phyloP scores from a whole-genome alignment of 2,888 invertebrate species.

The Gonocerus acuteangulatus region DNA sequence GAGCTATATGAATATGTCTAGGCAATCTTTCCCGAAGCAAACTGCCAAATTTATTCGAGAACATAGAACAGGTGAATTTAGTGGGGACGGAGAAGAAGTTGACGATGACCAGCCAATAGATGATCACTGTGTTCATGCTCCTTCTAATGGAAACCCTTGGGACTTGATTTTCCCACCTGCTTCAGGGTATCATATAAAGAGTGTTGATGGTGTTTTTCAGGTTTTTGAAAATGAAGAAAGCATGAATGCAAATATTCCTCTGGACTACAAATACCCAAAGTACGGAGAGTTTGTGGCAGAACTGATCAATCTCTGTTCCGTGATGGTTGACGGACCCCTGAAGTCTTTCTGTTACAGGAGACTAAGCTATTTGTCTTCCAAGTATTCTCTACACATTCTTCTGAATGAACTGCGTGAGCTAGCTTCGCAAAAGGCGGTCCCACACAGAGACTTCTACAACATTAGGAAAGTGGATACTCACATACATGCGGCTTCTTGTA shows the following conservation, averaged over 20 bases:
- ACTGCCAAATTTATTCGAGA: constrained; percentile 71
- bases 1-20: constrained; percentile 85
- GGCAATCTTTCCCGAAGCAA: constrained; percentile 76
- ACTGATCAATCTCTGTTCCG: constrained; percentile 80
- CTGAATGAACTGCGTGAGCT: constrained; percentile 92
- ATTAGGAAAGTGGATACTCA: constrained; percentile 94
- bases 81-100: not conserved
- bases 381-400: constrained; percentile 91
- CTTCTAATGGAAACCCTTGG: constrained; percentile 68
- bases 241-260: constrained; percentile 51
- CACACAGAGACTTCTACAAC: constrained; percentile 98
- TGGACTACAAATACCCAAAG: constrained; percentile 69
- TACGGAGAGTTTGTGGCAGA: constrained; percentile 76
- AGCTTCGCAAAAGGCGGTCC: constrained; percentile 93
- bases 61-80: not conserved
- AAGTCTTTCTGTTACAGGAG: constrained; percentile 97
- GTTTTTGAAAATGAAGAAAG: constrained; percentile 55
- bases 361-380: constrained; percentile 89
- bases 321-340: constrained; percentile 96
- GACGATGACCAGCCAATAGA: constrained; percentile 37
- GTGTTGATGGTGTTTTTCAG: constrained; percentile 70
- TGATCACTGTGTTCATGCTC: constrained; percentile 84
- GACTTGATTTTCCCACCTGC: constrained; percentile 63
- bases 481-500: constrained; percentile 97
- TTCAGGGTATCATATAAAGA: constrained; percentile 60